Conservation (phyloP, 1,140 invertebrate species). For the Bombus sibiricus region DNA sequence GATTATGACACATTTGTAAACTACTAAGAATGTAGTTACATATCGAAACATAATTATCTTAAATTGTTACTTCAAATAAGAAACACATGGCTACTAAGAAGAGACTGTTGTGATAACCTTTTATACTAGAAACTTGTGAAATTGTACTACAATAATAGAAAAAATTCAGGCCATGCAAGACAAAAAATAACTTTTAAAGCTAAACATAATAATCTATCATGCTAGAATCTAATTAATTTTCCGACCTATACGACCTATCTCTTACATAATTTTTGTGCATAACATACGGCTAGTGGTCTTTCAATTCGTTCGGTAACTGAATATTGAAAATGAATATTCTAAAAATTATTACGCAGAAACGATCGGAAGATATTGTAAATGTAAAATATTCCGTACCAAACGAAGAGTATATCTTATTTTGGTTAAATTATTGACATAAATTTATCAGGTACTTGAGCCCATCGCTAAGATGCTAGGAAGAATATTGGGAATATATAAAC, state of each 20-base stretch:
- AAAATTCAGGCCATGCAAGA: neutral
- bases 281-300: slow-evolving; percentile 1
- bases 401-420: neutral
- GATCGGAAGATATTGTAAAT: neutral
- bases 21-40: neutral
- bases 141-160: neutral
- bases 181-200: neutral
- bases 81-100: slow-evolving; percentile 48
- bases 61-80: neutral
- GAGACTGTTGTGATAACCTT: neutral
- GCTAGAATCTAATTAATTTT: slow-evolving; percentile 77
- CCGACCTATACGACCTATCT: slow-evolving; percentile 98
- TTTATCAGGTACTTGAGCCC: neutral
- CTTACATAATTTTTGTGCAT: slow-evolving; percentile 79
- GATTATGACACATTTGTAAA: neutral
- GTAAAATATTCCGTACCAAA: neutral
- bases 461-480: neutral
- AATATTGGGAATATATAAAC: neutral
- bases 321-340: neutral
- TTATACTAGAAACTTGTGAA: neutral
- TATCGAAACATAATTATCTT: neutral
- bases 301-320: neutral
- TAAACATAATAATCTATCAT: neutral
- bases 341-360: neutral
- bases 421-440: neutral